Conservation (phyloP, 2,888 invertebrate genomes). For the Sinopyrophorus schimmeli region DNA sequence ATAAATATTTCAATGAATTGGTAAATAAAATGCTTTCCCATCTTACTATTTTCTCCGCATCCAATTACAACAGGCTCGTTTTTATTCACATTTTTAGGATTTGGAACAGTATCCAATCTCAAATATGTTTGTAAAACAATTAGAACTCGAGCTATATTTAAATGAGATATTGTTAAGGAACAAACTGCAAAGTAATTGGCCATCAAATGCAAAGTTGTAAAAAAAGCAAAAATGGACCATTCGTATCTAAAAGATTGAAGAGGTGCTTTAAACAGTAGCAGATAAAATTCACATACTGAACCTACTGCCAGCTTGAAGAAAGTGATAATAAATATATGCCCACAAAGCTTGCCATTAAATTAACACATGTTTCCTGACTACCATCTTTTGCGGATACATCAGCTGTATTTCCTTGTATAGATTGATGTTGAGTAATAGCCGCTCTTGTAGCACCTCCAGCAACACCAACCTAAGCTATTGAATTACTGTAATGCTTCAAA, state of each 20-base stretch:
- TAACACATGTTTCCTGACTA: conserved; percentile 95
- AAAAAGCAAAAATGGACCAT: conserved; percentile 71
- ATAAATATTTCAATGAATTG: background rate
- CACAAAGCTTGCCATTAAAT: conserved; percentile 79
- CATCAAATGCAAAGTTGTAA: conserved; percentile 79
- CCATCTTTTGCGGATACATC: conserved; percentile 95
- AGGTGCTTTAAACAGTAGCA: background rate
- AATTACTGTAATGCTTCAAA: conserved; percentile 7
- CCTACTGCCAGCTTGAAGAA: conserved; percentile 61
- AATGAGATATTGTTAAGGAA: conserved; percentile 74
- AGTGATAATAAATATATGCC: conserved; percentile 75
- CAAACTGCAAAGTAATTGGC: conserved; percentile 88
- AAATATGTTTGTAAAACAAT: conserved; percentile 72
- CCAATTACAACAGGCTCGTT: conserved; percentile 71
- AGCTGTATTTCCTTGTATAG: conserved; percentile 85
- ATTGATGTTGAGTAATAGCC: conserved; percentile 93
- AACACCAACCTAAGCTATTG: conserved; percentile 52
- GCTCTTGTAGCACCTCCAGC: conserved; percentile 89
- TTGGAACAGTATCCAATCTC: conserved; percentile 61
- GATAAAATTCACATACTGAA: conserved; percentile 7
- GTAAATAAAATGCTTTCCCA: background rate
- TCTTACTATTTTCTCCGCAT: conserved; percentile 54
- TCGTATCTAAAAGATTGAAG: conserved; percentile 63
- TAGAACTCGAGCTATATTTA: conserved; percentile 79
- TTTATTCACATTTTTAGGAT: conserved; percentile 69